A percentile compares a stretch with the other conserved stretches of the same genome.
Evolutionary conservation across 2,888 invertebrate genomes (phyloP).

Genomic region (Drosophila nr. medialis): DNA sequence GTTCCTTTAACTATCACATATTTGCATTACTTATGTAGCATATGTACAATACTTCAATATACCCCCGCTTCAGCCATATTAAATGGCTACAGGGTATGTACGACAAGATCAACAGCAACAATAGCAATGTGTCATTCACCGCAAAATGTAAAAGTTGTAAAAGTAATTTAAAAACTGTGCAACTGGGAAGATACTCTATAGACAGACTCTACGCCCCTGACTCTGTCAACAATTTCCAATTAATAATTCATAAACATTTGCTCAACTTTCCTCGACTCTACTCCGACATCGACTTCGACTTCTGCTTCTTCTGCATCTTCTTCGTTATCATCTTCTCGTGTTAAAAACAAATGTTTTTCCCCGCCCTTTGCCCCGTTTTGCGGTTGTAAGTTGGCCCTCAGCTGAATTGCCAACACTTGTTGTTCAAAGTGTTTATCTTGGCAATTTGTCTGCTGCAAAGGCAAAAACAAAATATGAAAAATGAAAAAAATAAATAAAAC

Average conservation of each 20-base stretch:
- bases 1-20: neutral
- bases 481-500: conserved; percentile 3
- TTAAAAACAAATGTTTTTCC: conserved; percentile 40
- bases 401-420: conserved; percentile 63
- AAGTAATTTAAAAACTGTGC: conserved; percentile 60
- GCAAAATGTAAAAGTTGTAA: conserved; percentile 75
- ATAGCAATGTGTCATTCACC: conserved; percentile 48
- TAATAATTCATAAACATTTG: conserved; percentile 77
- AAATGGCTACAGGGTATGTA: conserved; percentile 13
- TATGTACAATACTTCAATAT: neutral
- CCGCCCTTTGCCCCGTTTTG: conserved; percentile 6
- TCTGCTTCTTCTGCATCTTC: conserved; percentile 10
- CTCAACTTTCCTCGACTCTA: conserved; percentile 27
- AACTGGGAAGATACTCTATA: conserved; percentile 3
- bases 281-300: conserved; percentile 7
- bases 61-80: no score
- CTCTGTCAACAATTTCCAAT: conserved; percentile 67
- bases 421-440: conserved; percentile 72
- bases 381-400: conserved; percentile 24
- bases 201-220: conserved; percentile 22
- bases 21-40: neutral
- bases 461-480: conserved; percentile 7
- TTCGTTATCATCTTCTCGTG: conserved; percentile 13
- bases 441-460: conserved; percentile 66
- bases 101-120: conserved; percentile 28